These are phyloP conservation scores for Malurus melanocephalus DNA, from an alignment of 2,113 vertebrate species.

Conservation along the genomic window DNA sequence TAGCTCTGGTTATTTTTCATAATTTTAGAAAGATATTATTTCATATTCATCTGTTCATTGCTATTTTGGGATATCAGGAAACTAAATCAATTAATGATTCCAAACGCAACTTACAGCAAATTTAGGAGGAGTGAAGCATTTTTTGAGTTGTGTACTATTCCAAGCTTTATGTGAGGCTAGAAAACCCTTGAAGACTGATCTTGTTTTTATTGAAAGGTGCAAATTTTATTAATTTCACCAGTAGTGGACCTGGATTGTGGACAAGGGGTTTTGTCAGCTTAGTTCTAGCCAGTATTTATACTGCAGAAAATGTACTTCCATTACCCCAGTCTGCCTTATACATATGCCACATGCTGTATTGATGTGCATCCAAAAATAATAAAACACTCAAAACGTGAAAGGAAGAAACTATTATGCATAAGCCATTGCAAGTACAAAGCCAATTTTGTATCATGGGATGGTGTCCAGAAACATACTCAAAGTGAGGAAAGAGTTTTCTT, in stretches of 20 bases:
- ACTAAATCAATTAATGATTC: neutral
- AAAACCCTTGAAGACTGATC: neutral
- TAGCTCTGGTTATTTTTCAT: neutral
- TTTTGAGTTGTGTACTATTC: neutral
- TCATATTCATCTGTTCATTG: neutral
- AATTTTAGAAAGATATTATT: neutral
- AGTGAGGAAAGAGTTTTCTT: slow-evolving; percentile 48
- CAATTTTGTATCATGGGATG: slow-evolving; percentile 54
- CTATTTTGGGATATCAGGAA: neutral
- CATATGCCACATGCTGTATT: slow-evolving; percentile 28
- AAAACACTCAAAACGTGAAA: slow-evolving; percentile 59
- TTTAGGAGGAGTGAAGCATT: neutral
- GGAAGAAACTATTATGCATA: slow-evolving; percentile 59
- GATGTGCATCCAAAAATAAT: slow-evolving; percentile 68
- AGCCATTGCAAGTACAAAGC: slow-evolving; percentile 56
- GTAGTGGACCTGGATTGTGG: neutral
- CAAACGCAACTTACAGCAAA: neutral
- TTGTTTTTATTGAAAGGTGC: neutral
- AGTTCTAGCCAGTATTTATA: neutral
- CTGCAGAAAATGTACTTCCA: slow-evolving; percentile 16
- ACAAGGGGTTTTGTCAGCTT: neutral
- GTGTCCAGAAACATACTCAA: slow-evolving; percentile 50
- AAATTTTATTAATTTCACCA: neutral
- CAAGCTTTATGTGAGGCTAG: neutral
- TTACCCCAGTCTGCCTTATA: neutral